Evolutionary conservation across 2,113 vertebrate species (phyloP).

Genomic region (Laterallus jamaicensis): DNA sequence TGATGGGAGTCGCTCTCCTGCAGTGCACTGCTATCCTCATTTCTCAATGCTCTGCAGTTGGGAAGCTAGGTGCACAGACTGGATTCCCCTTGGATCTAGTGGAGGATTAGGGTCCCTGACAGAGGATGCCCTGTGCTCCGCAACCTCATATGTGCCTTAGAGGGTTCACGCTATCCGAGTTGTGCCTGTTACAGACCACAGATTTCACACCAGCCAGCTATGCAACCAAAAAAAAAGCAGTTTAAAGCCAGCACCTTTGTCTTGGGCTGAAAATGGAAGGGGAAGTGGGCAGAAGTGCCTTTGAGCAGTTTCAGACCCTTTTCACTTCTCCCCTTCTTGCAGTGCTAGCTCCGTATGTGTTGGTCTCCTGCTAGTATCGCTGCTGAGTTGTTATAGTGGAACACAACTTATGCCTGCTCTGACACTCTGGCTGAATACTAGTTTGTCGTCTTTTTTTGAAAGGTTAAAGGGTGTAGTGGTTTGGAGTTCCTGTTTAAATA

Average conservation of each 20-base stretch:
- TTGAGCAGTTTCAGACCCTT: constrained; percentile 56
- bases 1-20: constrained; percentile 48
- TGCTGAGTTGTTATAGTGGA: constrained; percentile 68
- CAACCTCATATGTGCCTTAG: constrained; percentile 72
- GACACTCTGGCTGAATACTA: constrained; percentile 73
- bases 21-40: constrained; percentile 44
- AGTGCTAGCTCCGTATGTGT: constrained; percentile 54
- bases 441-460: constrained; percentile 73
- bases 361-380: constrained; percentile 68
- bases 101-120: constrained; percentile 44
- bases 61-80: constrained; percentile 62
- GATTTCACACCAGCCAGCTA: constrained; percentile 70
- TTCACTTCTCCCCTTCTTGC: constrained; percentile 54
- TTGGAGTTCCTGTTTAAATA: constrained; percentile 83
- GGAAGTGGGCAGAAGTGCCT: constrained; percentile 59
- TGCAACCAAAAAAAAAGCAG: constrained; percentile 73
- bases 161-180: constrained; percentile 67
- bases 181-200: constrained; percentile 72
- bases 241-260: constrained; percentile 63
- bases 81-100: constrained; percentile 63
- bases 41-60: constrained; percentile 60
- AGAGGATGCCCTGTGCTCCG: constrained; percentile 5
- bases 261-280: constrained; percentile 31
- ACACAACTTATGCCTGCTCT: constrained; percentile 63
- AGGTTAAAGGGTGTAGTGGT: constrained; percentile 77